phyloP scores from a whole-genome alignment of 2,888 invertebrate genomes.

The Orthonevra nobilis region DNA sequence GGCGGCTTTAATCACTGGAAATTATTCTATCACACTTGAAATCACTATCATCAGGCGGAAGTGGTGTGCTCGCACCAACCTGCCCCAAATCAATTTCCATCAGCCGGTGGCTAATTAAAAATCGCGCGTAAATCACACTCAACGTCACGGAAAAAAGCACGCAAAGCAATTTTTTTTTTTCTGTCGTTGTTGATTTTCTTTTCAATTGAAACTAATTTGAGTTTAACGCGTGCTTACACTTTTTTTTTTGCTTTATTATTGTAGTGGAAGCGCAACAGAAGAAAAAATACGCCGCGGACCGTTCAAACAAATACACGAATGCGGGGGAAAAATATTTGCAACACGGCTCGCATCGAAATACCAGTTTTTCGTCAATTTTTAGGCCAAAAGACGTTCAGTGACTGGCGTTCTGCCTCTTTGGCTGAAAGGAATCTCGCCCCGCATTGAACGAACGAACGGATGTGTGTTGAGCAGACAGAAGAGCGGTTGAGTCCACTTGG shows the following conservation, averaged over 20 bases:
- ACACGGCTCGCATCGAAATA: slow-evolving; percentile 63
- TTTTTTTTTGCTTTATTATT: slow-evolving; percentile 38
- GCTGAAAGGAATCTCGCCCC: slow-evolving; percentile 67
- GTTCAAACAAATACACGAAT: slow-evolving; percentile 43
- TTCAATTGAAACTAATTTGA: slow-evolving; percentile 64
- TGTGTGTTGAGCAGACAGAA: slow-evolving; percentile 38
- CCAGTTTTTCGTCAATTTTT: slow-evolving; percentile 70
- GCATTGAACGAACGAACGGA: slow-evolving; percentile 36
- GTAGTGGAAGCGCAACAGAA: too few species aligned
- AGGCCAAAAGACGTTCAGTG: slow-evolving; percentile 66
- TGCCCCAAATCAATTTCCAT: slow-evolving; percentile 53
- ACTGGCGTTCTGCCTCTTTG: slow-evolving; percentile 59
- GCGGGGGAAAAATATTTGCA: slow-evolving; percentile 61
- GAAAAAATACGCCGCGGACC: too few species aligned
- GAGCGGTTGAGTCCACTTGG: slow-evolving; percentile 49
- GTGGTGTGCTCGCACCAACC: slow-evolving; percentile 33
- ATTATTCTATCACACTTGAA: background rate
- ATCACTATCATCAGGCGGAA: slow-evolving; percentile 54
- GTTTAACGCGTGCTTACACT: slow-evolving; percentile 68
- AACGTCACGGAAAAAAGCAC: slow-evolving; percentile 15
- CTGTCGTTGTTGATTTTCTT: slow-evolving; percentile 1
- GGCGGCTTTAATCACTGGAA: too few species aligned
- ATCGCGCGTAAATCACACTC: slow-evolving; percentile 66
- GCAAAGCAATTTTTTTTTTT: slow-evolving; percentile 33
- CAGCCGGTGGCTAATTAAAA: slow-evolving; percentile 59